These are phyloP conservation scores for Ennomos quercinarius DNA, from an alignment of 2,888 invertebrate species.

Conservation along the genomic window DNA sequence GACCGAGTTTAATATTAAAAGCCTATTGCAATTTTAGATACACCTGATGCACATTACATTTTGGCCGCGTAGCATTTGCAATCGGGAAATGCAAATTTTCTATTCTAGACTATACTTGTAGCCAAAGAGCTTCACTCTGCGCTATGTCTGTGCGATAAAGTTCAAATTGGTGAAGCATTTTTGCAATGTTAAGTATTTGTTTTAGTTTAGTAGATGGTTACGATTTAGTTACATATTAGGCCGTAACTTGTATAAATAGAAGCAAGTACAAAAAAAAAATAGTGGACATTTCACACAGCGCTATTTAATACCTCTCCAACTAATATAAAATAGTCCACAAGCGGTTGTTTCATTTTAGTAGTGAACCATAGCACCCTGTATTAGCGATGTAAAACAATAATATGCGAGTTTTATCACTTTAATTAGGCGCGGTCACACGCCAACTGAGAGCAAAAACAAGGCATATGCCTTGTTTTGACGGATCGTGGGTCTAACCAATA, in stretches of 20 bases:
- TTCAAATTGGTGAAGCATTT: neutral
- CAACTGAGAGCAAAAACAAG: too few species aligned
- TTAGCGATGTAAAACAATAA: too few species aligned
- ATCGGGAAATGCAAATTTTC: conserved; percentile 47
- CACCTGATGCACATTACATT: conserved; percentile 73
- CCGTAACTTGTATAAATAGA: conserved; percentile 14
- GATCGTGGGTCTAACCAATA: too few species aligned
- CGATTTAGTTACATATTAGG: conserved; percentile 19
- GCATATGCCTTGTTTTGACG: too few species aligned
- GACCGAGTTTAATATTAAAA: conserved; percentile 79
- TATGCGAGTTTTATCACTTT: too few species aligned
- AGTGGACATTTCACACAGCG: too few species aligned
- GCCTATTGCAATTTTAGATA: conserved; percentile 67
- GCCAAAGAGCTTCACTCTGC: neutral
- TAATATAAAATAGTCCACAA: too few species aligned
- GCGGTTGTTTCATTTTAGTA: neutral
- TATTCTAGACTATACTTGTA: conserved; percentile 4
- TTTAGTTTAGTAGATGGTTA: conserved; percentile 2
- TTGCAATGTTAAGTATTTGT: neutral
- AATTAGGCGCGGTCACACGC: too few species aligned
- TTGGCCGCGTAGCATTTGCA: conserved; percentile 43
- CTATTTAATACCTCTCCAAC: too few species aligned
- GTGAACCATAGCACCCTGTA: too few species aligned
- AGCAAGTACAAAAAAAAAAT: conserved; percentile 10
- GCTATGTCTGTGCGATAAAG: conserved; percentile 6